phyloP scores from a whole-genome alignment of 2,888 invertebrate species.

The Keiferia lycopersicella region DNA sequence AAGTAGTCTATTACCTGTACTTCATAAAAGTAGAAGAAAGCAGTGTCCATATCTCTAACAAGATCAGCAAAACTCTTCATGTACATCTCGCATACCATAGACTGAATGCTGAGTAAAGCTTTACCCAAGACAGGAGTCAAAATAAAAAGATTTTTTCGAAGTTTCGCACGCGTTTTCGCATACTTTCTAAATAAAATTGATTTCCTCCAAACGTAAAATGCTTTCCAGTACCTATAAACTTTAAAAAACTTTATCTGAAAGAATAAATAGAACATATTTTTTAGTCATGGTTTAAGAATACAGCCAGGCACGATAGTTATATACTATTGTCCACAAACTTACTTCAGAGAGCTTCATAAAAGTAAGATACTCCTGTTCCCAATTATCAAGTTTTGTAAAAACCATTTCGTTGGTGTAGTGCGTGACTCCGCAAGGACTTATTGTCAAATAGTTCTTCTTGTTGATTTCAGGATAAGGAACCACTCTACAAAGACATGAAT shows the following conservation, averaged over 20 bases:
- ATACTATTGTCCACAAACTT: constrained; percentile 32
- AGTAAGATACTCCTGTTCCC: constrained; percentile 92
- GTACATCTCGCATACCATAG: constrained; percentile 84
- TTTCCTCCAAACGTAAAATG: constrained; percentile 90
- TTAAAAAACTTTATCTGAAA: constrained; percentile 84
- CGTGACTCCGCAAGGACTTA: constrained; percentile 91
- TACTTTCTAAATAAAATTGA: constrained; percentile 87
- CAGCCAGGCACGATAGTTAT: background rate
- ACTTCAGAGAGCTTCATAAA: constrained; percentile 89
- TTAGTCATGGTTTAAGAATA: too few species aligned
- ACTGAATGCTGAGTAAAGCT: constrained; percentile 86
- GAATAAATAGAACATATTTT: too few species aligned
- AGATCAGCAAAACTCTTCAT: constrained; percentile 83
- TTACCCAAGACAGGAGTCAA: constrained; percentile 86
- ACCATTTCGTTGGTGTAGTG: constrained; percentile 88
- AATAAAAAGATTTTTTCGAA: constrained; percentile 87
- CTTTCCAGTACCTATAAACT: constrained; percentile 88
- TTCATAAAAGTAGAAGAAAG: constrained; percentile 87
- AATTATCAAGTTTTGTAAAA: constrained; percentile 88
- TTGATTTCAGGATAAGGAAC: constrained; percentile 87
- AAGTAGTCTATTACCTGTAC: constrained; percentile 79
- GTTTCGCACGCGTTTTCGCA: constrained; percentile 76
- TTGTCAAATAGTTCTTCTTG: constrained; percentile 88
- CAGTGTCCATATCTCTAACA: constrained; percentile 68
- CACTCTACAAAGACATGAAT: constrained; percentile 75